These are phyloP conservation scores for Nomada fabriciana DNA, from an alignment of 2,888 invertebrate species.

Conservation along the genomic window DNA sequence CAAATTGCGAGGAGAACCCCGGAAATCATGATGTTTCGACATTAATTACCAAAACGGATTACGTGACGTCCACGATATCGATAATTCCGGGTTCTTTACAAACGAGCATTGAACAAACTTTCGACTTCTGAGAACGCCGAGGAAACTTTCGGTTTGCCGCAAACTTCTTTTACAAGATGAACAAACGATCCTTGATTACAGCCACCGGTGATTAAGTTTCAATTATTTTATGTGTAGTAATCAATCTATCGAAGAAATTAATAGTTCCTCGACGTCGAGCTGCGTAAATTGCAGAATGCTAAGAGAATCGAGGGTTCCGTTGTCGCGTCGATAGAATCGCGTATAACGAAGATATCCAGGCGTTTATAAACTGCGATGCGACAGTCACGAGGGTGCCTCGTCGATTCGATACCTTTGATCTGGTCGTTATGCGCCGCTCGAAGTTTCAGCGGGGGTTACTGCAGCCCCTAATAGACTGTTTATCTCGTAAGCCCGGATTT, in stretches of 20 bases:
- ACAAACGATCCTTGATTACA: not conserved
- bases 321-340: constrained; percentile 25
- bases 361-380: constrained; percentile 67
- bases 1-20: not conserved
- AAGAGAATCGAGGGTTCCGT: constrained; percentile 7
- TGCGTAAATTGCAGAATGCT: not conserved
- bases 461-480: constrained; percentile 79
- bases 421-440: constrained; percentile 72
- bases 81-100: constrained; percentile 12
- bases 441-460: constrained; percentile 66
- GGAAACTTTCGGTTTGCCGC: not conserved
- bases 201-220: not conserved
- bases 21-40: constrained; percentile 22
- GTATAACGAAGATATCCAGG: constrained; percentile 26
- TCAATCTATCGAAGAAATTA: not conserved
- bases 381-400: constrained; percentile 61
- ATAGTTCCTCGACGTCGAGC: not conserved
- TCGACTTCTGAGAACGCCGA: not conserved
- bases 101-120: not conserved
- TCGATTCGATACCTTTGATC: constrained; percentile 81
- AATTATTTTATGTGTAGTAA: not conserved
- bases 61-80: not conserved
- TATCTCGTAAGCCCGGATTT: constrained; percentile 82
- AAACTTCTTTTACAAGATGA: not conserved
- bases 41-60: constrained; percentile 27